phyloP scores from a whole-genome alignment of 2,113 vertebrate genomes.

The Polypterus senegalus region DNA sequence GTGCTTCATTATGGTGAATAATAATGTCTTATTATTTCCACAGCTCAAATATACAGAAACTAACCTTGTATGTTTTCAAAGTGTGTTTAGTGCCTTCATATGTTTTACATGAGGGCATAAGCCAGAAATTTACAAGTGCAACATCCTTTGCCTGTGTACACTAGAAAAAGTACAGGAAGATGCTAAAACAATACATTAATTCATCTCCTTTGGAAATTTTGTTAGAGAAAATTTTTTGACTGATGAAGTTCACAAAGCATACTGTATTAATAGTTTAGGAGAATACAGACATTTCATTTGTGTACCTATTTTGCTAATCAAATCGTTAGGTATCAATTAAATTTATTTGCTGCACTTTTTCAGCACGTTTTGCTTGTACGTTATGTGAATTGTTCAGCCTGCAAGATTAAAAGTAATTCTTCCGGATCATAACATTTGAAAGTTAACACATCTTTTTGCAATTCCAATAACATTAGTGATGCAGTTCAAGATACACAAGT shows the following conservation, averaged over 20 bases:
- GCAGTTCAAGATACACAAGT: conserved; percentile 14
- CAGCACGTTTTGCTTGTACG: no score
- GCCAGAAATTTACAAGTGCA: background rate
- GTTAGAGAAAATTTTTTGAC: no score
- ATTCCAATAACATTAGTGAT: conserved; percentile 9
- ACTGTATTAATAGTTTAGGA: no score
- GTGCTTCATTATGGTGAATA: no score
- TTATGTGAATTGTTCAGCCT: no score
- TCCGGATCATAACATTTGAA: conserved; percentile 13
- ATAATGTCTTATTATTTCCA: conserved; percentile 9
- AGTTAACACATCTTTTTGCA: conserved; percentile 11
- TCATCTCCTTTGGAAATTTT: no score
- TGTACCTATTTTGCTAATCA: no score
- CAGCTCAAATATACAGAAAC: background rate
- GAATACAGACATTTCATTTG: no score
- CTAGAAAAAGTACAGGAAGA: conserved; percentile 4
- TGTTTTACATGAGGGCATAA: conserved; percentile 2
- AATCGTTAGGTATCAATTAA: no score
- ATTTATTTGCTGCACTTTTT: no score
- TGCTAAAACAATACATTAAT: background rate
- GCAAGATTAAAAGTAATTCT: background rate
- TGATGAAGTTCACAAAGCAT: no score
- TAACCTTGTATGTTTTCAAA: background rate
- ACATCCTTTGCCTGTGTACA: conserved; percentile 11
- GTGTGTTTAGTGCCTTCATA: conserved; percentile 3